phyloP scores from a whole-genome alignment of 2,113 vertebrate species.

The Oncorhynchus kisutch region DNA sequence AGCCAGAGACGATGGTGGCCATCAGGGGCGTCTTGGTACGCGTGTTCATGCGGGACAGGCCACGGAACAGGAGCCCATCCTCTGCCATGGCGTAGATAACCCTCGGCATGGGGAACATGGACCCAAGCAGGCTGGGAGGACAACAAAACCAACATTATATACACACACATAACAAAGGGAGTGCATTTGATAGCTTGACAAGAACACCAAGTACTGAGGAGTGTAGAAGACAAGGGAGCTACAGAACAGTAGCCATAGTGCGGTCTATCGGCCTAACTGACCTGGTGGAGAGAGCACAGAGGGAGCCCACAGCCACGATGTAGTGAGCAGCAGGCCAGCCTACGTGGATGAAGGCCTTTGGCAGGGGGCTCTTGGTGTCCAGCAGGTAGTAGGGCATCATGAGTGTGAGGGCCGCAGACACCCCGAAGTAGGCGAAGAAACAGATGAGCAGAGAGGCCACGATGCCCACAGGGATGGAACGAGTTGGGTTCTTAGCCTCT shows the following conservation, averaged over 20 bases:
- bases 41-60: constrained; percentile 78
- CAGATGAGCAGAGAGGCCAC: constrained; percentile 91
- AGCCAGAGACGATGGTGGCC: constrained; percentile 85
- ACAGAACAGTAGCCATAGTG: neutral
- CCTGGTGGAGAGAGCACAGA: constrained; percentile 96
- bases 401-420: constrained; percentile 89
- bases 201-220: no score
- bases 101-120: constrained; percentile 97
- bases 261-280: constrained; percentile 50
- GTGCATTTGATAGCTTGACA: neutral
- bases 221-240: no score
- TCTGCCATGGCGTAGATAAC: constrained; percentile 97
- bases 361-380: constrained; percentile 84
- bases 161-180: neutral
- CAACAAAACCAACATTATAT: neutral
- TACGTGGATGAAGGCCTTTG: constrained; percentile 83
- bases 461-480: constrained; percentile 90
- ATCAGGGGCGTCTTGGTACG: constrained; percentile 85
- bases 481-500: constrained; percentile 92
- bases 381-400: constrained; percentile 96
- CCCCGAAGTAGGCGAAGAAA: constrained; percentile 91
- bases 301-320: constrained; percentile 86
- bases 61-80: constrained; percentile 87
- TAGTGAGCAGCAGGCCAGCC: constrained; percentile 89
- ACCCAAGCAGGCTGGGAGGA: constrained; percentile 83